Percentiles rank a stretch among this genome's conserved stretches.
phyloP scores from a whole-genome alignment of 2,113 vertebrate species.

The Passer montanus region DNA sequence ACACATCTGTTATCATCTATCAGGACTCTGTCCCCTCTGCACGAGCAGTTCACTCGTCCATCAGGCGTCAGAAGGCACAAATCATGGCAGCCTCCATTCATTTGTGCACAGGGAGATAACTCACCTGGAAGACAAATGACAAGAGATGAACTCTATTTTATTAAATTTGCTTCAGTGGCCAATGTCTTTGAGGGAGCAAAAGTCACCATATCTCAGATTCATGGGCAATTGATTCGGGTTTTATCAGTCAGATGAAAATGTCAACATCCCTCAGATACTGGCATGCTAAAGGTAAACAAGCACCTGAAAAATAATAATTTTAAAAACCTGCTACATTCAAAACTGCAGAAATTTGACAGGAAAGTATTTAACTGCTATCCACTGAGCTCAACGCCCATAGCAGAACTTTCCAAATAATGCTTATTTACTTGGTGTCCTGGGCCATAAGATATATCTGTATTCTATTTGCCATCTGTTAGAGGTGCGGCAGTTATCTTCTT shows the following conservation, averaged over 20 bases:
- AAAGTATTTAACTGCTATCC: background rate
- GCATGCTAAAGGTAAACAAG: background rate
- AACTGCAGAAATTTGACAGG: background rate
- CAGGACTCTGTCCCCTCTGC: slow-evolving; percentile 89
- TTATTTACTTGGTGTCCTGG: background rate
- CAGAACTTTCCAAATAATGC: background rate
- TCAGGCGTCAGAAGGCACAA: slow-evolving; percentile 91
- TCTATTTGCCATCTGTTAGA: background rate
- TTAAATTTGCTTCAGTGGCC: slow-evolving; percentile 5
- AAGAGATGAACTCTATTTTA: background rate
- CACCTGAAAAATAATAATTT: background rate
- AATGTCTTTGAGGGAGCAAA: background rate
- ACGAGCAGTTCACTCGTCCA: slow-evolving; percentile 92
- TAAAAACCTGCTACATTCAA: background rate
- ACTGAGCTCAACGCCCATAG: background rate
- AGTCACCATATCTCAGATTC: background rate
- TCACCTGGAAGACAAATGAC: slow-evolving; percentile 81
- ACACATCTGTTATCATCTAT: slow-evolving; percentile 97
- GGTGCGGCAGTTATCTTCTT: background rate
- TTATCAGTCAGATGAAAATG: background rate
- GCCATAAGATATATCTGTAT: background rate
- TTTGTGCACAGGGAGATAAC: slow-evolving; percentile 87
- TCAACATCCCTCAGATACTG: background rate
- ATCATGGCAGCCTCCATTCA: slow-evolving; percentile 95
- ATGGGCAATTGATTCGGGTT: background rate